A percentile compares a stretch with the other conserved stretches of the same genome.
These are phyloP conservation scores for Prunella himalayana DNA, from an alignment of 2,113 vertebrate species.

Conservation along the genomic window DNA sequence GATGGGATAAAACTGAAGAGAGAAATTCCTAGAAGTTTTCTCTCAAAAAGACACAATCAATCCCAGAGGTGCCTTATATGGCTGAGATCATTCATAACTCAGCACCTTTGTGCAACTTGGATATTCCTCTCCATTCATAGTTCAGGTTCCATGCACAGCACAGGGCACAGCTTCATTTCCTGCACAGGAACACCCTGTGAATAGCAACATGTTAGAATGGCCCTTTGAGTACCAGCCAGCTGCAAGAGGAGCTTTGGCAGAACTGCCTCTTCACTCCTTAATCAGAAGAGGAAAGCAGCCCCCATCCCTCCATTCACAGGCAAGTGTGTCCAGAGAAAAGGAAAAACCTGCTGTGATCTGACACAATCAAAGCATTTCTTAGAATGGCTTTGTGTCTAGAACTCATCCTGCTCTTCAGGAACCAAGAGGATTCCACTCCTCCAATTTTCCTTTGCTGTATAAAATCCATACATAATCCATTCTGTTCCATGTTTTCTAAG, in stretches of 20 bases:
- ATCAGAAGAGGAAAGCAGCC: neutral
- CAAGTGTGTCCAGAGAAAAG: neutral
- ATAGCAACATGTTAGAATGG: accelerated
- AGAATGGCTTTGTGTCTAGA: neutral
- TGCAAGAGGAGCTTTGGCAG: neutral
- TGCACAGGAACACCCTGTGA: neutral
- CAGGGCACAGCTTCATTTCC: neutral
- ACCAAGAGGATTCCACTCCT: neutral
- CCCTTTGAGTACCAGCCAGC: neutral
- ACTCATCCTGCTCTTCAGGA: neutral
- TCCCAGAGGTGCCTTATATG: neutral
- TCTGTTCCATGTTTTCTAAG: neutral
- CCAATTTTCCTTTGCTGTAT: neutral
- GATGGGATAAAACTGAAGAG: neutral
- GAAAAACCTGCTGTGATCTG: neutral
- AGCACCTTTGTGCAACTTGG: neutral
- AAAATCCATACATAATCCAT: neutral
- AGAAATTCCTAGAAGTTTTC: neutral
- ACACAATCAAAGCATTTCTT: neutral
- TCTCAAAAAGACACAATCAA: neutral
- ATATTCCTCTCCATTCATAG: neutral
- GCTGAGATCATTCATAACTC: neutral
- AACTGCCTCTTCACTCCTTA: neutral
- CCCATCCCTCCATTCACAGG: too few relatives aligned
- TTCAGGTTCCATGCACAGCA: neutral